Evolutionary conservation across 2,888 invertebrate genomes (phyloP), one percentile per base, ranked within the genome.

Genomic region (Harpagoxenus sublaevis): DNA sequence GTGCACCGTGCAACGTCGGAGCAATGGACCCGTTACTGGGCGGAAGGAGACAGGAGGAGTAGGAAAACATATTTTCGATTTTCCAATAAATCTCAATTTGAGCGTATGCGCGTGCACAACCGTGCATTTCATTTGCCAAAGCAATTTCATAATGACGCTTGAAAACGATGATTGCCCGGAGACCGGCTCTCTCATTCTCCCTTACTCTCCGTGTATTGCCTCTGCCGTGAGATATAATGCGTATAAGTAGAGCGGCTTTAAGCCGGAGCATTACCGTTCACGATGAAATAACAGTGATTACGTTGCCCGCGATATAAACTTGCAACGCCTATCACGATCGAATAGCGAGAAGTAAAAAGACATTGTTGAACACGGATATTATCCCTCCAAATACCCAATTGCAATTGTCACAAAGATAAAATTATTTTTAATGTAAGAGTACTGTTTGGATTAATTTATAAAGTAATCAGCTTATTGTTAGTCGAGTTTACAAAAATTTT

Each of bases 211-310:
- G 60, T 88, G 89, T 87, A 89, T 88, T 89, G 90, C 90, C 87
- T 88, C 88, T 82, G 82, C 89, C 88, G 88, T 85, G 91, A 62
- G 79, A 92, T 93, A 92, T 93, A 92, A 93, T 93, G 89, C 92
- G 91, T 90, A 90, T 92, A 94, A 94, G 94, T 93, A 92, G 94
- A 93, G 91, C 93, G 92, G 92, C 92, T 92, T 90, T 89, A 91
- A 92, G 93, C 91, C 90, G 89, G 90, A 89, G 90, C 93, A 93
- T 94, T 94, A 94, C 94, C 91, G 92, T 92, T 90, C 92, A 92
- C 92, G 93, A 93, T 92, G 90, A 92, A 94, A 94, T 94, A 94
- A 94, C 93, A 92, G 92, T 93, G 92, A 94, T 94, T 94, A 94
- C 91, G 83, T 82, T 90, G 90, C 90, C 91, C 89, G 90, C 86